These are phyloP conservation scores for Bemisia tabaci DNA, from an alignment of 1,140 invertebrate genomes.

Conservation along the genomic window DNA sequence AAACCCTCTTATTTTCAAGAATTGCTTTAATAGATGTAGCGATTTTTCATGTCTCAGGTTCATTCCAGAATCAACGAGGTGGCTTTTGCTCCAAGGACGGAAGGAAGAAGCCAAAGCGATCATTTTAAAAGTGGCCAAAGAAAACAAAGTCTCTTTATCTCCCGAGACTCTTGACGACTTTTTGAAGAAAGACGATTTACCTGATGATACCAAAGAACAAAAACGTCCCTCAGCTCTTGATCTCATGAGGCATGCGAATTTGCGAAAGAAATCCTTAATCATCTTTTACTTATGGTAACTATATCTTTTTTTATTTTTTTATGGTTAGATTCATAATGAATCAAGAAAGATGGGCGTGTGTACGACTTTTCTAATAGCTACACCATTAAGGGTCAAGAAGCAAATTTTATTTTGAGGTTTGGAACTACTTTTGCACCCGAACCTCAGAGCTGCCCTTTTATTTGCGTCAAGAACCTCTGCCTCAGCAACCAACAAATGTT, in stretches of 20 bases:
- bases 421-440: no score
- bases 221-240: conserved; percentile 45
- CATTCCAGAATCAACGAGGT: conserved; percentile 68
- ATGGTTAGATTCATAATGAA: no score
- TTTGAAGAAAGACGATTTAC: conserved; percentile 28
- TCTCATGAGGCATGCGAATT: conserved; percentile 51
- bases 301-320: conserved; percentile 4
- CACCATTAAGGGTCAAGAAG: no score
- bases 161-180: conserved; percentile 39
- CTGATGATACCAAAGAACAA: conserved; percentile 21
- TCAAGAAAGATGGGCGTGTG: no score
- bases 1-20: no score
- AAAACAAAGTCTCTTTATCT: conserved; percentile 45
- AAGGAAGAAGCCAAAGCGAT: conserved; percentile 51
- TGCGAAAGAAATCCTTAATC: conserved; percentile 52
- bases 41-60: conserved; percentile 42
- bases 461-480: no score
- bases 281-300: conserved; percentile 64
- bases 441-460: no score
- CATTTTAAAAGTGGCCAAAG: conserved; percentile 50
- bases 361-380: no score
- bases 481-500: no score
- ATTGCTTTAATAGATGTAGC: no score
- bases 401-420: no score
- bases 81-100: conserved; percentile 62